phyloP scores from a whole-genome alignment of 2,888 invertebrate species.

The Andrena camellia region DNA sequence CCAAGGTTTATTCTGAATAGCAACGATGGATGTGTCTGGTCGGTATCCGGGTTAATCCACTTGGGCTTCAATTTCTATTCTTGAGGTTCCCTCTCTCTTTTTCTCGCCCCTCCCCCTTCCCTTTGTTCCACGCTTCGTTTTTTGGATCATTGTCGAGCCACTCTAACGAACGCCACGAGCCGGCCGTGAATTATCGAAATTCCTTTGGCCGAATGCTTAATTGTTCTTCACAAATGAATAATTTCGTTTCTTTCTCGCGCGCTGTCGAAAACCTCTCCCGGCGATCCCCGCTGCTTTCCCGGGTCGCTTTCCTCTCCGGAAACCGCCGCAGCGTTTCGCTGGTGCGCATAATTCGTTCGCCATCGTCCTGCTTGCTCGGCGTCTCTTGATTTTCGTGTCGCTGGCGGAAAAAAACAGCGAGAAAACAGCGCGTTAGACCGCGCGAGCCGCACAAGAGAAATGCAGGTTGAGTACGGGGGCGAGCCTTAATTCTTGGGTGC shows the following conservation, averaged over 20 bases:
- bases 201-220: not conserved
- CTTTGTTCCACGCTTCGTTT: not conserved
- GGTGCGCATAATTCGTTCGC: not conserved
- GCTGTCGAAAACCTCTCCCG: not conserved
- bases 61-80: constrained; percentile 60
- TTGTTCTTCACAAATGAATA: too few relatives aligned
- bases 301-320: not conserved
- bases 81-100: constrained; percentile 15
- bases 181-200: not conserved
- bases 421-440: constrained; percentile 15
- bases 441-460: not conserved
- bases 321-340: not conserved
- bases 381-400: constrained; percentile 30
- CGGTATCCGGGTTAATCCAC: constrained; percentile 61
- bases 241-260: too few relatives aligned
- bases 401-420: constrained; percentile 14
- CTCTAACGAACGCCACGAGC: not conserved
- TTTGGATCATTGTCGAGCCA: constrained; percentile 21
- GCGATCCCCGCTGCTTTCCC: not conserved
- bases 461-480: constrained; percentile 13
- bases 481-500: constrained; percentile 14
- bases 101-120: not conserved
- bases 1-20: constrained; percentile 60
- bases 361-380: not conserved
- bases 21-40: constrained; percentile 59